Evolutionary conservation across 2,888 invertebrate genomes (phyloP), one percentile per base, ranked within the genome.

Genomic region (Cerastis leucographa): DNA sequence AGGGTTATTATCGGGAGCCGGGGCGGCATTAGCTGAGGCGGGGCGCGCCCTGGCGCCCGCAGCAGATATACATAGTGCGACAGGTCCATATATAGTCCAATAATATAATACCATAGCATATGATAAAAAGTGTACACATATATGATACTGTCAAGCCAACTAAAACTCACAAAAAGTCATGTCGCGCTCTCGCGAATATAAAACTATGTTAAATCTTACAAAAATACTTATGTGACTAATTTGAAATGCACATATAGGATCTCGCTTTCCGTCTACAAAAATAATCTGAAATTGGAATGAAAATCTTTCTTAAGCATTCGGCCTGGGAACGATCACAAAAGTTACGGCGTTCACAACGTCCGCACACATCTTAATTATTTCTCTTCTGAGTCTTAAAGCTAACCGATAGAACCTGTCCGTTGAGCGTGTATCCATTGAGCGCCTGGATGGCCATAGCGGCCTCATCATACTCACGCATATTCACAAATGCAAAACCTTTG

Each of bases 201-300:
- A 95, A 96, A 95, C 95, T 95, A 96, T 94, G 93, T 95, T 94
- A 94, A 95, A 95, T 95, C 96, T 96, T 97, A 97, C 94, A 96
- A 97, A 97, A 97, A 96, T 96, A 96, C 96, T 97, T 96, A 96
- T 95, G 94, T 92, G 93, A 94, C 95, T 96, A 96, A 94, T 96
- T 94, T 95, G 94, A 96, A 96, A 96, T 96, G 96, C 96, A 96
- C 94, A 95, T 95, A 95, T 94, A 96, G 95, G 96, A 95, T 95
- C 94, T 94, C 94, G 92, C 94, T 94, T 95, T 95, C 95, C 94
- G 91, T 95, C 96, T 97, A 96, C 94, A 96, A 96, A 96, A 96
- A 96, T 97, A 96, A 96, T 94, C 92, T 95, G 96, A 95, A 96
- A 96, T 96, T 97, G 97, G 97, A 97, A 97, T 97, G 97, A 96